Percentiles rank a stretch among this genome's conserved stretches.
Conservation (phyloP, 2,113 vertebrate genomes). For the Oceanites oceanicus region DNA sequence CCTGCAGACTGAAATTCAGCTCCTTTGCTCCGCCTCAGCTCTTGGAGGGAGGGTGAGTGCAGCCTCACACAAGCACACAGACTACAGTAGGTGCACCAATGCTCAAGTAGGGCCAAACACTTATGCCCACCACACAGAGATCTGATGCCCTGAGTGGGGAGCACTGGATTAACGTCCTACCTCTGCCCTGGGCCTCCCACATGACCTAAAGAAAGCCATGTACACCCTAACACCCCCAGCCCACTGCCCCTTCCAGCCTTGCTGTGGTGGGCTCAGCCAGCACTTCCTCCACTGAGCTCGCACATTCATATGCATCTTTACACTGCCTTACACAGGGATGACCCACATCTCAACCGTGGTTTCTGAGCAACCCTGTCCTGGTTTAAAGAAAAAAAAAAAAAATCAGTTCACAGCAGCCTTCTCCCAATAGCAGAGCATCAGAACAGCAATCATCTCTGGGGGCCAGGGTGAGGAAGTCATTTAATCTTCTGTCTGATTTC, state of each 20-base stretch:
- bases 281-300: not conserved
- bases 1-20: not conserved
- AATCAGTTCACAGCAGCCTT: not conserved
- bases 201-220: not conserved
- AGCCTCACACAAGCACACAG: not conserved
- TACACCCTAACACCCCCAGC: not conserved
- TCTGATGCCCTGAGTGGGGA: not conserved
- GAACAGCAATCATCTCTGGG: not conserved
- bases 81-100: not conserved
- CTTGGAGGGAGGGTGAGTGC: not conserved
- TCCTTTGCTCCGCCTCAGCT: not conserved
- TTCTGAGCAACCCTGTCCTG: not conserved
- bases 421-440: too few relatives aligned
- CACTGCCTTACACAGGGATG: not conserved
- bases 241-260: not conserved
- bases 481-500: not conserved
- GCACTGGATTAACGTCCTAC: not conserved
- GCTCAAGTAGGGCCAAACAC: not conserved
- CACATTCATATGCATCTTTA: not conserved
- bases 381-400: not conserved
- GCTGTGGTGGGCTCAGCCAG: not conserved
- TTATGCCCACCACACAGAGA: not conserved
- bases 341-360: not conserved
- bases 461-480: not conserved
- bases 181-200: not conserved